Conservation (phyloP, 2,113 vertebrate genomes). For the Atrichornis clamosus region DNA sequence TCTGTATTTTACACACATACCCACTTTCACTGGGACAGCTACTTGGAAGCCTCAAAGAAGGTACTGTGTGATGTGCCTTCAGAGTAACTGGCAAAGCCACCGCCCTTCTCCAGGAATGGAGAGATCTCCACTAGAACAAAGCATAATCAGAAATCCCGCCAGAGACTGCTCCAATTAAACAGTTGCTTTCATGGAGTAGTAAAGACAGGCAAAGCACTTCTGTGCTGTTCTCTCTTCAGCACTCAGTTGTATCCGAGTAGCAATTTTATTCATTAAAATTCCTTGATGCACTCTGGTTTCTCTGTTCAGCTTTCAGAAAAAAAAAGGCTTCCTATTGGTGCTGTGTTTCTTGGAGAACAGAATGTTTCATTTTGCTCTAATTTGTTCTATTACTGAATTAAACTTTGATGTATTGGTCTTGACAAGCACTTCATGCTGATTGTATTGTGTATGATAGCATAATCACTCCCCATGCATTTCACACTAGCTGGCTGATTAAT, state of each 20-base stretch:
- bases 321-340: constrained; percentile 19
- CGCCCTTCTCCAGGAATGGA: background rate
- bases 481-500: constrained; percentile 76
- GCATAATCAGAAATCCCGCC: background rate
- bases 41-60: background rate
- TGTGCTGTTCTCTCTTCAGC: background rate
- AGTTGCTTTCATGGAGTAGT: background rate
- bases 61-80: background rate
- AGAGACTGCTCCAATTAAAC: constrained; percentile 18
- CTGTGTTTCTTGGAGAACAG: constrained; percentile 66
- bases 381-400: constrained; percentile 80
- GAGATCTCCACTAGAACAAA: constrained; percentile 11
- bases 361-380: constrained; percentile 78
- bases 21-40: background rate
- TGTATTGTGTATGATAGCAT: constrained; percentile 79
- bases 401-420: constrained; percentile 82
- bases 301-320: constrained; percentile 18
- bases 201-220: background rate
- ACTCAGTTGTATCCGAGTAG: background rate
- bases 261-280: constrained; percentile 50
- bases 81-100: constrained; percentile 38
- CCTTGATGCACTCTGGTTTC: constrained; percentile 17
- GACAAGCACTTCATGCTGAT: constrained; percentile 77
- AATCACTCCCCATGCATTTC: constrained; percentile 79
- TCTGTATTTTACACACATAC: background rate